Evolutionary conservation across 2,113 vertebrate species (phyloP), one percentile per base, ranked within the genome.

Genomic region (Eudorcas thomsonii): DNA sequence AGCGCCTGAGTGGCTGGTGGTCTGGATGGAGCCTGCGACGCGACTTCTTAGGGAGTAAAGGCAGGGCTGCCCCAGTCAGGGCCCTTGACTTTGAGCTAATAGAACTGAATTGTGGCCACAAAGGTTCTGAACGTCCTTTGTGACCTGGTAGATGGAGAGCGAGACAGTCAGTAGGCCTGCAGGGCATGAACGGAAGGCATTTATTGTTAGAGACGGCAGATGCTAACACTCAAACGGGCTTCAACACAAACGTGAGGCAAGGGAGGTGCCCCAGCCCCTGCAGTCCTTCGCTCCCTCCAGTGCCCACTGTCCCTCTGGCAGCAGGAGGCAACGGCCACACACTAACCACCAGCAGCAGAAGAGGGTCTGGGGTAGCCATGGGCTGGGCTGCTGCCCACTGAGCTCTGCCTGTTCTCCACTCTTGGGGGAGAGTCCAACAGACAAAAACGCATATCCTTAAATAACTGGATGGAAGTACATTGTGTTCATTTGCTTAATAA

Each of bases 141-240:
- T 17, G 50, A 43, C 39, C 33, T 12, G 33, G 84, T 1, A 71
- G 85, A 36, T 0, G 1, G 25, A 83, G 80, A 93, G 55, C 11
- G 1, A 8, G 93, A 8, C 28, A 78, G 84, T 1, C 30, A 59
- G 36, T 30, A 59, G 50, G 91, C 54, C 74, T 30, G 43, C 19
- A 30, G 80, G 57, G 43, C 9, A 60, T 48, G 14, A 48, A 57
- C 28, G 25, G 39, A 91, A 87, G 94, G 67, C 50, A 5, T 95
- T 98, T 98, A 98, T 98, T 97, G 74, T 92, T 60, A 81, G 67
- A 12, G 60, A 80, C 6, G 36, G 71, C 6, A 81, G 14, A 17
- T 4, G 71, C 81, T 23, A 62, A 57, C 64, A 67, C 26, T 55
- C 43, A 30, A 5, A 21, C 0, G 21, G 11, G 54, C 11, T 30